Evolutionary conservation across 2,888 invertebrate species (phyloP), one percentile per base, ranked within the genome.

Genomic region (Clunio marinus): DNA sequence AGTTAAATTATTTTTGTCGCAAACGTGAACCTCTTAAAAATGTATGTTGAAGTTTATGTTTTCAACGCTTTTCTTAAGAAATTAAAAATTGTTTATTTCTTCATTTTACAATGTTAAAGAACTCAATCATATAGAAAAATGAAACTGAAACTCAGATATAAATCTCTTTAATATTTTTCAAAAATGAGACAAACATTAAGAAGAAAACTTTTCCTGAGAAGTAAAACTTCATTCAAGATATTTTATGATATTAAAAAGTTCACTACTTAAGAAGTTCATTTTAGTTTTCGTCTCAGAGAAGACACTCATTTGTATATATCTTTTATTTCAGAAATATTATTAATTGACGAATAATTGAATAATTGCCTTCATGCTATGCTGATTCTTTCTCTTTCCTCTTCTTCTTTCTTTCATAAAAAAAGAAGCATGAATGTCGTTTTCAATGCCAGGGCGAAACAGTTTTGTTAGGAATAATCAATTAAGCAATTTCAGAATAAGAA

Each of bases 321-420:
- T 24, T 57, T 25, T 57, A 24, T 27, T 13, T 17, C 45, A 45
- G 15, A 45, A 45, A 27, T 25, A 24, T 24, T 27, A 57, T 27
- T 57, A 57, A 57, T 57, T 55, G 46, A 55, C 66, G 32, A 28
- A 32, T 46, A 66, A 66, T 66, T 66, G 66, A 66, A 66, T 66
- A 66, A 66, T 66, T 66, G 66, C 28, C 66, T 46, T 63, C 32
- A 66, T 66, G 55, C 22, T 57, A n/a, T 22, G 57, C 20, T 57
- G 13, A 17, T 27, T 57, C n/a, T n/a, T n/a, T n/a, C n/a, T n/a
- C n/a, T n/a, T n/a, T n/a, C n/a, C n/a, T n/a, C n/a, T n/a, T n/a
- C 57, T 27, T 2, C 25, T 57, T 25, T 57, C 22, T 13, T n/a
- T n/a, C n/a, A n/a, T n/a, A n/a, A n/a, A n/a, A n/a, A n/a, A n/a